These are phyloP conservation scores for Eupithecia subumbrata DNA, from an alignment of 2,888 invertebrate genomes.

Conservation along the genomic window DNA sequence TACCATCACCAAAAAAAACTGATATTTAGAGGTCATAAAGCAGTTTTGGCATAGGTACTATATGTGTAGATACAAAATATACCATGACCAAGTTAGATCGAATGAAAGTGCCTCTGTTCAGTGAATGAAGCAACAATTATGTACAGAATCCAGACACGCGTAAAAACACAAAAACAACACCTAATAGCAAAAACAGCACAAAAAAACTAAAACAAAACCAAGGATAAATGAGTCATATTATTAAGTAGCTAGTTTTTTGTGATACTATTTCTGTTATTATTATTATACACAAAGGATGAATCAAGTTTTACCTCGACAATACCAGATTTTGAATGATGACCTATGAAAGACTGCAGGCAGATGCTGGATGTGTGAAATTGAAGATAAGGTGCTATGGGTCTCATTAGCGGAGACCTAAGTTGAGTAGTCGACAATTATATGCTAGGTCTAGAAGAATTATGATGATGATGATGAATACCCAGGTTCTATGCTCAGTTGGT, in stretches of 20 bases:
- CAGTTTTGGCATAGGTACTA: neutral
- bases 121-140: neutral
- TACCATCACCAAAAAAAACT: neutral
- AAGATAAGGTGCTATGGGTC: neutral
- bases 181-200: neutral
- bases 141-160: neutral
- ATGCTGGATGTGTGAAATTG: neutral
- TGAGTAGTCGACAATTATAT: neutral
- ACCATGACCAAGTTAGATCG: neutral
- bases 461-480: too few species aligned
- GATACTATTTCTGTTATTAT: neutral
- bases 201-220: neutral
- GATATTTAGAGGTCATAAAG: neutral
- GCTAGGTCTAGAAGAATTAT: neutral
- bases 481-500: neutral
- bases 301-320: neutral
- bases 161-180: neutral
- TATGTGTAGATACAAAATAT: neutral
- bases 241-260: neutral
- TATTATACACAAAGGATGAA: neutral
- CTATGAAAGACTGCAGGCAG: neutral
- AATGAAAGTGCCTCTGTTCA: neutral
- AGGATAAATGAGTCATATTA: neutral
- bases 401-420: neutral
- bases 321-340: neutral